phyloP scores from a whole-genome alignment of 2,888 invertebrate species.

The Rhamphomyia laevipes region DNA sequence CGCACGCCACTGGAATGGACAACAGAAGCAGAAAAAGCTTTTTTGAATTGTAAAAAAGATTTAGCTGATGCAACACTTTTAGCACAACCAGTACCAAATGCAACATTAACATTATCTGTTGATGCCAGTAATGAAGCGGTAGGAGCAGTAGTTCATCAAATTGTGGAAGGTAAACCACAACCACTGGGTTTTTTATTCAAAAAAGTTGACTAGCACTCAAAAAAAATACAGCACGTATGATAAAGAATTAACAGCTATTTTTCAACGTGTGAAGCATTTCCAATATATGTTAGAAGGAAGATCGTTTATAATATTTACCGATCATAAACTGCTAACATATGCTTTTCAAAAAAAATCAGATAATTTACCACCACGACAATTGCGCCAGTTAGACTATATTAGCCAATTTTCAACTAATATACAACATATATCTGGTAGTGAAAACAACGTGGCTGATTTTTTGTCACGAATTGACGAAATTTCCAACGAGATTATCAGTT shows the following conservation, averaged over 20 bases:
- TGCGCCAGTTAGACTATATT: too few species aligned
- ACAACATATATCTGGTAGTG: too few species aligned
- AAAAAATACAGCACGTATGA: neutral
- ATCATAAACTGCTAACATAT: neutral
- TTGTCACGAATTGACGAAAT: too few species aligned
- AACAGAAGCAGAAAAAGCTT: neutral
- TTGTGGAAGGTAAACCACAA: neutral
- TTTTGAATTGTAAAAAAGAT: neutral
- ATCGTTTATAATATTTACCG: neutral
- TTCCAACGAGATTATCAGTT: too few species aligned
- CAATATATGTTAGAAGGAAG: neutral
- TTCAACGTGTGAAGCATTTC: too few species aligned
- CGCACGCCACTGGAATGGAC: too few species aligned
- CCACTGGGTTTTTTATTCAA: neutral
- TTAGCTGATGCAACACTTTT: neutral
- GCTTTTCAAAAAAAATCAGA: too few species aligned
- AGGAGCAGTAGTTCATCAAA: neutral
- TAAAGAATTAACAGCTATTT: neutral
- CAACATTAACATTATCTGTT: conserved; percentile 4
- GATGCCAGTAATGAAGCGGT: neutral
- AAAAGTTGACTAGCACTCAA: neutral
- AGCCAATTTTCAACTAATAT: too few species aligned
- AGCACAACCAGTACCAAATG: conserved; percentile 2
- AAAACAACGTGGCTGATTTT: too few species aligned
- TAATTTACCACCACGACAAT: too few species aligned